These are phyloP conservation scores for Pelodiscus sinensis DNA, from an alignment of 2,113 vertebrate species.

Conservation along the genomic window DNA sequence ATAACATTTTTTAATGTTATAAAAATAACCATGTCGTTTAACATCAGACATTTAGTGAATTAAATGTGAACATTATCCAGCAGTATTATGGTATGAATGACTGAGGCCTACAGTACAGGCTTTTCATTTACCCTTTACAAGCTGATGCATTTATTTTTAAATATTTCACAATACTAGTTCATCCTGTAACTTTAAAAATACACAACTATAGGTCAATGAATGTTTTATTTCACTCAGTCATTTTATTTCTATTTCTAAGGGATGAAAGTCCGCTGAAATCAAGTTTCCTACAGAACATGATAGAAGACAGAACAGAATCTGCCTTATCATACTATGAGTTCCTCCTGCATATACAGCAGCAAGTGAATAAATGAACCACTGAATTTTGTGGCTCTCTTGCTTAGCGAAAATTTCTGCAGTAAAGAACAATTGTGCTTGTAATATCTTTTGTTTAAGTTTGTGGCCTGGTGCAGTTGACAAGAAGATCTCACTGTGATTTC, in stretches of 20 bases:
- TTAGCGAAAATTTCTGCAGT: slow-evolving; percentile 63
- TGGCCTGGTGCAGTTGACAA: slow-evolving; percentile 78
- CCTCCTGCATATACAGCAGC: slow-evolving; percentile 95
- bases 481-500: slow-evolving; percentile 86
- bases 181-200: background rate
- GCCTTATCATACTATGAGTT: slow-evolving; percentile 98
- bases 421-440: slow-evolving; percentile 67
- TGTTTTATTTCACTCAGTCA: slow-evolving; percentile 21
- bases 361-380: slow-evolving; percentile 91
- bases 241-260: slow-evolving; percentile 80
- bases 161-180: background rate
- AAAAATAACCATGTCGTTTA: background rate
- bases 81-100: background rate
- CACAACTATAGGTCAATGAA: background rate
- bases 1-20: background rate
- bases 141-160: background rate
- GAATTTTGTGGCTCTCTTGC: slow-evolving; percentile 47
- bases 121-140: background rate
- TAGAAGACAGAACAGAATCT: slow-evolving; percentile 97
- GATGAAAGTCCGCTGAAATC: slow-evolving; percentile 92
- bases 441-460: slow-evolving; percentile 70
- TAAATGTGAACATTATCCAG: background rate
- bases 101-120: background rate
- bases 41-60: background rate
- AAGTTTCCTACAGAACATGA: slow-evolving; percentile 94